phyloP scores from a whole-genome alignment of 2,888 invertebrate species.

The Patella ulyssiponensis region DNA sequence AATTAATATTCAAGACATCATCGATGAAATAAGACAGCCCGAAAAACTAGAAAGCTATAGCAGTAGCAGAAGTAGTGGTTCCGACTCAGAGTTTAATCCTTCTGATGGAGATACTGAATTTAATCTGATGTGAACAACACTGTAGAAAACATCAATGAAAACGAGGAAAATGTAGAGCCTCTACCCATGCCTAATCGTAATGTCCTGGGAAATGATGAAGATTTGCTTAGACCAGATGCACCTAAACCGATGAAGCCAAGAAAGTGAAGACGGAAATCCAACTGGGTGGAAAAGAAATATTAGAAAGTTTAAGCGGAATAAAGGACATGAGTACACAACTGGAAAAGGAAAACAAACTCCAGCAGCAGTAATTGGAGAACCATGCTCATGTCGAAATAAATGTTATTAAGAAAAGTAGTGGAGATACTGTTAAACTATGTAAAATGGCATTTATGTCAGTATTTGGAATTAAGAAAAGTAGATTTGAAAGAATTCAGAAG shows the following conservation, averaged over 20 bases:
- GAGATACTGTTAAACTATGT: background rate
- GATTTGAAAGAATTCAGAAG: background rate
- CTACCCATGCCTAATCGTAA: too few relatives aligned
- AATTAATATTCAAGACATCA: too few relatives aligned
- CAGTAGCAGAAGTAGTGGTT: too few relatives aligned
- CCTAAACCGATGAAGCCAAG: background rate
- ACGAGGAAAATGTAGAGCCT: too few relatives aligned
- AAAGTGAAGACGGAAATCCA: constrained; percentile 14
- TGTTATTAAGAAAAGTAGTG: background rate
- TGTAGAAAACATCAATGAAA: too few relatives aligned
- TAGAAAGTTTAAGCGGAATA: constrained; percentile 13
- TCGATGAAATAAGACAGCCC: too few relatives aligned
- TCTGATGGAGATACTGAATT: too few relatives aligned
- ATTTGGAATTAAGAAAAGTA: background rate
- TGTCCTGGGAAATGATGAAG: too few relatives aligned
- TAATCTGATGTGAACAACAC: too few relatives aligned
- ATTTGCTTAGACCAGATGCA: too few relatives aligned
- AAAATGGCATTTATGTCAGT: background rate
- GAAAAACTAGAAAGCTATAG: too few relatives aligned
- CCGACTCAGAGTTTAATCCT: too few relatives aligned
- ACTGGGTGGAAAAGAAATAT: constrained; percentile 14
- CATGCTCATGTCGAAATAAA: constrained; percentile 13
- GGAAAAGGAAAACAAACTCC: constrained; percentile 15
- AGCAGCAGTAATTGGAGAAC: constrained; percentile 13
- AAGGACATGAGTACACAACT: constrained; percentile 20